Conservation (phyloP, 2,797 vertebrate species). For the Propithecus deckenii region DNA sequence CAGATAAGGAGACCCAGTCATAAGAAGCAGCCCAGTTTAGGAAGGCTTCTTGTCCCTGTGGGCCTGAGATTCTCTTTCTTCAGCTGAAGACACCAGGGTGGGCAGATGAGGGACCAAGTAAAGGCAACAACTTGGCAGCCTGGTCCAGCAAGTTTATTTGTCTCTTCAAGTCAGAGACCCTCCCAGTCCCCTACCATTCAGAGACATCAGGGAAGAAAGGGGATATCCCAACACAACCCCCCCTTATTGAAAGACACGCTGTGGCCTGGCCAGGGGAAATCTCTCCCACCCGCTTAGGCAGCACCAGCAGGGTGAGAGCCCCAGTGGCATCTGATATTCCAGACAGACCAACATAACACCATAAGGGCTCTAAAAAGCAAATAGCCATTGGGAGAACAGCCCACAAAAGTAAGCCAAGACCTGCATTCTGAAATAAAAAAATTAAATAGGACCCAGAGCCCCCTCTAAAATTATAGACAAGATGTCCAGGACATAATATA, state of each 20-base stretch:
- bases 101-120: not conserved
- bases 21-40: not conserved
- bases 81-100: not conserved
- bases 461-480: not conserved
- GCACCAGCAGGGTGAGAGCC: not conserved
- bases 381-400: not conserved
- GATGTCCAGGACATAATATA: not conserved
- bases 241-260: not conserved
- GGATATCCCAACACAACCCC: not conserved
- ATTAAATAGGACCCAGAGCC: not conserved
- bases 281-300: not conserved
- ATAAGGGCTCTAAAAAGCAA: not conserved
- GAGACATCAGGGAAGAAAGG: not conserved
- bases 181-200: not conserved
- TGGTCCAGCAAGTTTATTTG: not conserved
- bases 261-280: not conserved
- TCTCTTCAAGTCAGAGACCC: not conserved
- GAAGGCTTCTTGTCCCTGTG: not conserved
- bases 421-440: not conserved
- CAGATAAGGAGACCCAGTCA: not conserved
- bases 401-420: not conserved
- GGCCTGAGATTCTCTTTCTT: not conserved
- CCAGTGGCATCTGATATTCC: not conserved
- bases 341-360: not conserved
- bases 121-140: too few relatives aligned